These are phyloP conservation scores for Acanthosoma haemorrhoidale DNA, from an alignment of 2,888 invertebrate species.

Conservation along the genomic window DNA sequence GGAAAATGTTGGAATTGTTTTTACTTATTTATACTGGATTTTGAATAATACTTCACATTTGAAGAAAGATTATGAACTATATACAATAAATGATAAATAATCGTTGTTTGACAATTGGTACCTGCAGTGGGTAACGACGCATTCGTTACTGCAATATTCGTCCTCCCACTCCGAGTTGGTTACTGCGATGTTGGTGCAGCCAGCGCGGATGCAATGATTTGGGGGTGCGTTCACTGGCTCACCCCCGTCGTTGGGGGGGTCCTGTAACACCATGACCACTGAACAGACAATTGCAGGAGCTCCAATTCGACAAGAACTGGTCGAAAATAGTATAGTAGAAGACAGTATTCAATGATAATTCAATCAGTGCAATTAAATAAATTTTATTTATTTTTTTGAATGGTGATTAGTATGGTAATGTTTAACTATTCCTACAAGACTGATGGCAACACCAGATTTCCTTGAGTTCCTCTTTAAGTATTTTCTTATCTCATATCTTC, in stretches of 20 bases:
- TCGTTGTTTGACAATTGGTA: no score
- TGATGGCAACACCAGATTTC: no score
- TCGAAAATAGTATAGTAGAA: neutral
- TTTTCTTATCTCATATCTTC: no score
- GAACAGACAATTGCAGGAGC: conserved; percentile 30
- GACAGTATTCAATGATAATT: no score
- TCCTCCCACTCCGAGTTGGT: conserved; percentile 93
- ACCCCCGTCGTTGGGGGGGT: conserved; percentile 38
- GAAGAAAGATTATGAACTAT: neutral
- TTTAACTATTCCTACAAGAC: no score
- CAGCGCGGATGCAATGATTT: conserved; percentile 70
- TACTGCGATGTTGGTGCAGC: conserved; percentile 85
- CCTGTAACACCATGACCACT: conserved; percentile 42
- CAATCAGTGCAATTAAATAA: no score
- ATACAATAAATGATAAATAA: no score
- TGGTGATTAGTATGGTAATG: no score
- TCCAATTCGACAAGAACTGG: neutral
- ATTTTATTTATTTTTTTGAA: no score
- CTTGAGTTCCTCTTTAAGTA: no score
- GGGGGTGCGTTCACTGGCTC: conserved; percentile 43
- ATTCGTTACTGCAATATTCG: conserved; percentile 95
- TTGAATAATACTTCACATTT: no score
- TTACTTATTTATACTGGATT: no score
- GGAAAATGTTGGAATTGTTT: neutral
- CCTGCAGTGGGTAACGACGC: conserved; percentile 94